Evolutionary conservation across 2,797 vertebrate species (phyloP), one percentile per base, ranked within the genome.

Genomic region (Avahi laniger): DNA sequence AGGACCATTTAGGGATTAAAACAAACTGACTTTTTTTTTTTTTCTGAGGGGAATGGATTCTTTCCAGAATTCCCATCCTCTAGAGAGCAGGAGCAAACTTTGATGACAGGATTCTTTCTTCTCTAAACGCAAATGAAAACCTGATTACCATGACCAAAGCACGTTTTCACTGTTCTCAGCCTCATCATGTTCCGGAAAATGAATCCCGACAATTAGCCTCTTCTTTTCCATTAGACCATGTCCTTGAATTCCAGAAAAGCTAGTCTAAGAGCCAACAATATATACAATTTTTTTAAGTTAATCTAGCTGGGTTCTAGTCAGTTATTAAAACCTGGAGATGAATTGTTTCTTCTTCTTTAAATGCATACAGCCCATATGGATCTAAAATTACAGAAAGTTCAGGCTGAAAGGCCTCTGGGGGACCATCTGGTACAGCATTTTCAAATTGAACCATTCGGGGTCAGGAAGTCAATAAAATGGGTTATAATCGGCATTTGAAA

Each of bases 1-100:
- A 96, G 95, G 89, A 78, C 91, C 78, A 95, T 93, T 95, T 90
- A 97, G 69, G 78, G 76, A 95, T 79, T 88, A 89, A 96, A 97
- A 93, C 76, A 96, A 93, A 52, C 75, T 78, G 78, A 26, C 0
- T 28, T 89, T 30, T 92, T 81, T 28, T 28, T 72, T 35, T 5
- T 15, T 14, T 17, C 59, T 46, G 10, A 95, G 33, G 72, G 92
- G 63, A 80, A 54, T 94, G 41, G 59, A 79, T 93, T 95, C 91
- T 95, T 96, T 95, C 83, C 86, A 97, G 89, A 96, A 97, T 94
- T 84, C 95, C 61, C 94, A 93, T 69, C 83, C 69, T 81, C 76
- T 41, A 43, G 67, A 91, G 22, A 96, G 30, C 38, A 92, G 75
- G 70, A 83, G 15, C 79, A 52, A 91, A 86, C 79, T 81, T 90